These are phyloP conservation scores for Myotis vivesi DNA, from an alignment of 2,797 vertebrate species.

Conservation along the genomic window DNA sequence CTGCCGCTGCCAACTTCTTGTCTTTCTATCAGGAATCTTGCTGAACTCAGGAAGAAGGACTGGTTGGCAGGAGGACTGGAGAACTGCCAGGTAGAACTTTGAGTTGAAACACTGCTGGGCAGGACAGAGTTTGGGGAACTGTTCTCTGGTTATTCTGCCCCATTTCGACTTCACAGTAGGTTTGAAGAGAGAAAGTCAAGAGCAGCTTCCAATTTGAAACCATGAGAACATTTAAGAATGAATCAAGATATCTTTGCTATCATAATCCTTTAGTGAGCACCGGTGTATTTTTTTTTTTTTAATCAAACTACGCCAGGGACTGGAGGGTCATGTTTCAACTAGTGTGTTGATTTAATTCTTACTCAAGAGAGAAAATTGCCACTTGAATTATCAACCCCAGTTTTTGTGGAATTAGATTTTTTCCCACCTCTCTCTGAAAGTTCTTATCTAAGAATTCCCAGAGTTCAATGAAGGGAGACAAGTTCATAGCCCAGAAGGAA, in stretches of 20 bases:
- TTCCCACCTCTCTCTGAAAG: background rate
- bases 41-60: background rate
- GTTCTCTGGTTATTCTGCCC: background rate
- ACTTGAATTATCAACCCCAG: background rate
- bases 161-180: background rate
- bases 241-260: background rate
- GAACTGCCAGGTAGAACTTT: background rate
- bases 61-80: background rate
- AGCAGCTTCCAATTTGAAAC: slow-evolving; percentile 1
- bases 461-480: slow-evolving; percentile 41
- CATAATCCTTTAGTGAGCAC: slow-evolving; percentile 18
- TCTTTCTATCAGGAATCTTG: background rate
- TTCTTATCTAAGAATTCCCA: slow-evolving; percentile 41
- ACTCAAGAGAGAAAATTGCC: slow-evolving; percentile 35
- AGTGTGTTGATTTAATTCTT: slow-evolving; percentile 47
- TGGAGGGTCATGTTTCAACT: slow-evolving; percentile 18
- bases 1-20: background rate
- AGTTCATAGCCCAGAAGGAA: slow-evolving; percentile 54
- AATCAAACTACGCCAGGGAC: background rate
- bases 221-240: background rate
- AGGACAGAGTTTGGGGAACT: background rate
- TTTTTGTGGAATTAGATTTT: slow-evolving; percentile 20
- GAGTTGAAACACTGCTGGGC: background rate
- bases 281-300: background rate
- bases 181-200: background rate